Conservation (phyloP, 2,888 invertebrate genomes). For the Agonopterix heracliana region DNA sequence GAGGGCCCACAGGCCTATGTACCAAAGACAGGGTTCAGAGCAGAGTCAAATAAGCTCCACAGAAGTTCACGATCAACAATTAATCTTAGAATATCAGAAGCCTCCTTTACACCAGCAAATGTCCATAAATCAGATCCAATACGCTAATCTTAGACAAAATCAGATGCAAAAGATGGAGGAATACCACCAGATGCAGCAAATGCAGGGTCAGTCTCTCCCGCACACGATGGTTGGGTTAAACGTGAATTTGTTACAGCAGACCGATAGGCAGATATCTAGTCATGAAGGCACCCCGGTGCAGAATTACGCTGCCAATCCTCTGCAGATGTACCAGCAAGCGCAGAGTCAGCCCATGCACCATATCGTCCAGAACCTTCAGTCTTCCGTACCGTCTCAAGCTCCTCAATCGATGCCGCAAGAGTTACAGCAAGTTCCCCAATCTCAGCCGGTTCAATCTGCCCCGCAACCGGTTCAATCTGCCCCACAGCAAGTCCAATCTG, state of each 20-base stretch:
- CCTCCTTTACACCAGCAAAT: conserved; percentile 53
- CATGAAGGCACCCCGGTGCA: conserved; percentile 72
- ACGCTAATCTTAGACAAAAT: conserved; percentile 24
- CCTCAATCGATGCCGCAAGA: conserved; percentile 7
- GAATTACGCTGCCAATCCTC: conserved; percentile 61
- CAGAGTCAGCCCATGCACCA: conserved; percentile 42
- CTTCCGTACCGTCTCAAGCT: conserved; percentile 22
- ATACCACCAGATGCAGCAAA: conserved; percentile 48
- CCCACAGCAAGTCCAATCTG: conserved; percentile 17
- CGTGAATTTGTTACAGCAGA: conserved; percentile 56
- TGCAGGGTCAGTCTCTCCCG: conserved; percentile 66
- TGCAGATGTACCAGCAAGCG: conserved; percentile 61
- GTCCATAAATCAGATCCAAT: conserved; percentile 58
- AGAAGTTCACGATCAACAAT: conserved; percentile 51
- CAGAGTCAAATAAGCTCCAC: conserved; percentile 60
- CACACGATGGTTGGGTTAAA: conserved; percentile 60
- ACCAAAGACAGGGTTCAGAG: conserved; percentile 63
- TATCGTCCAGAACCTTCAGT: conserved; percentile 36
- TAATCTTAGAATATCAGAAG: conserved; percentile 50
- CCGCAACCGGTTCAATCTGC: conserved; percentile 18
- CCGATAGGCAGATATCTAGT: conserved; percentile 69
- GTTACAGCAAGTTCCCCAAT: conserved; percentile 11
- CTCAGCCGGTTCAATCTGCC: conserved; percentile 13
- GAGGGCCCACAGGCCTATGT: conserved; percentile 54
- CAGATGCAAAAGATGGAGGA: conserved; percentile 44